Percentiles rank a stretch among this genome's conserved stretches.
These are phyloP conservation scores for Hipposideros armiger DNA, from an alignment of 2,113 vertebrate species.

Conservation along the genomic window DNA sequence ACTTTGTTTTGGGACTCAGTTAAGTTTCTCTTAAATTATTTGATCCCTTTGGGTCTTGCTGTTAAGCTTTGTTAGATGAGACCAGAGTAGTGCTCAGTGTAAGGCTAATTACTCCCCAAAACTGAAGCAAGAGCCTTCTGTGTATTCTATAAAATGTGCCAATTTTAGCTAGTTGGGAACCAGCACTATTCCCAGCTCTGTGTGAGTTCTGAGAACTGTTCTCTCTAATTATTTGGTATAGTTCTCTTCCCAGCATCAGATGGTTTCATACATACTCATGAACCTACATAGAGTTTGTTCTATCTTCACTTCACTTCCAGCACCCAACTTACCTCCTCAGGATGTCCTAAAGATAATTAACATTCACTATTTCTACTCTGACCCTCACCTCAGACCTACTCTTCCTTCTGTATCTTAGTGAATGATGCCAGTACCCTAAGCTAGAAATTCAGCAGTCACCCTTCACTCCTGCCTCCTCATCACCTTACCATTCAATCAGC, in stretches of 20 bases:
- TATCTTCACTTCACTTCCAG: background rate
- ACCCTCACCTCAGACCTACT: background rate
- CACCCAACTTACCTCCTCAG: background rate
- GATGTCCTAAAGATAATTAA: background rate
- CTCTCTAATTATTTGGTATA: background rate
- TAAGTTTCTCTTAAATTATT: constrained; percentile 44
- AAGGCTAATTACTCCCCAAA: background rate
- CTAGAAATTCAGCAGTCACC: background rate
- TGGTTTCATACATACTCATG: background rate
- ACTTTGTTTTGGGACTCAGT: constrained; percentile 36
- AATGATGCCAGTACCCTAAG: background rate
- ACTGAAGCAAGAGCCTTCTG: background rate
- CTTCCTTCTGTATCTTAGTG: background rate
- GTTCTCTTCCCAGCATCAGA: background rate
- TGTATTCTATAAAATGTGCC: background rate
- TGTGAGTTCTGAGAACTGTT: background rate
- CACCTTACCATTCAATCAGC: background rate
- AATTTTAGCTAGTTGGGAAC: background rate
- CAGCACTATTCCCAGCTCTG: background rate
- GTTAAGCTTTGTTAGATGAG: constrained; percentile 25
- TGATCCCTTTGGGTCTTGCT: background rate
- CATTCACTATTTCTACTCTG: constrained; percentile 8
- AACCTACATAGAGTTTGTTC: background rate
- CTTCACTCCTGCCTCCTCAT: background rate
- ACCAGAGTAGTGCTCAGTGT: background rate